Evolutionary conservation across 2,797 vertebrate genomes (phyloP).

Genomic region (Hoplostethus mediterraneus): DNA sequence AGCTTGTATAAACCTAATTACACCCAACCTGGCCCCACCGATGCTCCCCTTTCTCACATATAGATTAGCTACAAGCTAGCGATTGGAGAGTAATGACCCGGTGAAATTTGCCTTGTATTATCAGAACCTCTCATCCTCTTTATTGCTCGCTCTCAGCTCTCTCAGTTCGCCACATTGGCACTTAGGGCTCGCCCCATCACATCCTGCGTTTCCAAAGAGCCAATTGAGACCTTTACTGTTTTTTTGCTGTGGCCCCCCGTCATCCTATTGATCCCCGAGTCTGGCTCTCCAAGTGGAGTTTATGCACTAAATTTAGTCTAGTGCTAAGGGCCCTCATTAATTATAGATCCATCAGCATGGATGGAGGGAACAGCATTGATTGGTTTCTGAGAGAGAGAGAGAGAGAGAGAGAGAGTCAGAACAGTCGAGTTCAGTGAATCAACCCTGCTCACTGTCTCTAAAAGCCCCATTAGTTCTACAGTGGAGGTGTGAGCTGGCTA

Average conservation of each 20-base stretch:
- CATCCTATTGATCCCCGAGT: constrained; percentile 70
- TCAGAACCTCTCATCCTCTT: constrained; percentile 60
- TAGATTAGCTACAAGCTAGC: constrained; percentile 73
- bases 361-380: constrained; percentile 54
- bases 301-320: constrained; percentile 83
- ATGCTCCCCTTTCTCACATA: constrained; percentile 63
- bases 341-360: constrained; percentile 80
- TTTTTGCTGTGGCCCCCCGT: constrained; percentile 66
- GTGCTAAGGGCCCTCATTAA: constrained; percentile 84
- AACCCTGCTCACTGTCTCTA: constrained; percentile 29
- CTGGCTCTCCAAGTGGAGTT: constrained; percentile 74
- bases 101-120: constrained; percentile 66
- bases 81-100: constrained; percentile 70
- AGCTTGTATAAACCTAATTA: constrained; percentile 77
- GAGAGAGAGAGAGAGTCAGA: not conserved
- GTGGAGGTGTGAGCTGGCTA: constrained; percentile 16
- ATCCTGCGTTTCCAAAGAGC: constrained; percentile 66
- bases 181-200: constrained; percentile 61
- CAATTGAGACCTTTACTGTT: constrained; percentile 56
- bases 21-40: constrained; percentile 61
- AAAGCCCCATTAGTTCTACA: constrained; percentile 25
- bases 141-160: constrained; percentile 32
- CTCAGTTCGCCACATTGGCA: constrained; percentile 62
- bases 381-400: constrained; percentile 60
- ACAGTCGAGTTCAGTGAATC: constrained; percentile 39